Evolutionary conservation across 2,113 vertebrate genomes (phyloP).

Genomic region (Craseonycteris thonglongyai): DNA sequence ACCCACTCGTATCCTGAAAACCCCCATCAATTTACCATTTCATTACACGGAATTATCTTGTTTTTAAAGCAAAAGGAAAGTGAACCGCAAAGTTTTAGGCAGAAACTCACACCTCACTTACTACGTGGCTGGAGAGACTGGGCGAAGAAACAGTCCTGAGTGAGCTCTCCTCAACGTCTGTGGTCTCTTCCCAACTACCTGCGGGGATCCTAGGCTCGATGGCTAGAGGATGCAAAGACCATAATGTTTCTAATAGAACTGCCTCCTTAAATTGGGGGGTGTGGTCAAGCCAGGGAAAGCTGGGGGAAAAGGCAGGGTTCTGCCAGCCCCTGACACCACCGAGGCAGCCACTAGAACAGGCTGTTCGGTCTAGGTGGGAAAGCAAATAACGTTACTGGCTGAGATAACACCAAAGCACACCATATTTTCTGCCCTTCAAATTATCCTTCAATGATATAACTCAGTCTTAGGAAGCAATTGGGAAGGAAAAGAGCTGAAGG

Average conservation of each 20-base stretch:
- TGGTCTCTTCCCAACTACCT: conserved; percentile 77
- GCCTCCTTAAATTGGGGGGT: conserved; percentile 84
- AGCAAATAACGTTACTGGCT: not conserved
- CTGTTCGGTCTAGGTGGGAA: not conserved
- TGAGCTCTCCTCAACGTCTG: conserved; percentile 63
- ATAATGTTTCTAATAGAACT: conserved; percentile 84
- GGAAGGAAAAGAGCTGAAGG: not conserved
- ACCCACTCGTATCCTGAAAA: not conserved
- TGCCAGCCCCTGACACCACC: not conserved
- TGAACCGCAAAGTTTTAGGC: conserved; percentile 6
- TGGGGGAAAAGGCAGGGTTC: conserved; percentile 22
- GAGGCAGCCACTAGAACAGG: not conserved
- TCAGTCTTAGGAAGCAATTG: not conserved
- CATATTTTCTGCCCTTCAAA: not conserved
- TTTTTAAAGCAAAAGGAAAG: not conserved
- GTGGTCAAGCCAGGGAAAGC: conserved; percentile 77
- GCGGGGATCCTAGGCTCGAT: conserved; percentile 69
- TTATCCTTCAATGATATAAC: not conserved
- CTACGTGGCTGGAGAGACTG: conserved; percentile 68
- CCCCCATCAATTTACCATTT: not conserved
- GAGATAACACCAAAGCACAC: not conserved
- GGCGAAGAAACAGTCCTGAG: conserved; percentile 55
- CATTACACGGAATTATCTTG: not conserved
- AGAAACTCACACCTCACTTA: conserved; percentile 67
- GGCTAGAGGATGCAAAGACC: conserved; percentile 88